phyloP scores from a whole-genome alignment of 2,113 vertebrate species.

The Dascyllus trimaculatus region DNA sequence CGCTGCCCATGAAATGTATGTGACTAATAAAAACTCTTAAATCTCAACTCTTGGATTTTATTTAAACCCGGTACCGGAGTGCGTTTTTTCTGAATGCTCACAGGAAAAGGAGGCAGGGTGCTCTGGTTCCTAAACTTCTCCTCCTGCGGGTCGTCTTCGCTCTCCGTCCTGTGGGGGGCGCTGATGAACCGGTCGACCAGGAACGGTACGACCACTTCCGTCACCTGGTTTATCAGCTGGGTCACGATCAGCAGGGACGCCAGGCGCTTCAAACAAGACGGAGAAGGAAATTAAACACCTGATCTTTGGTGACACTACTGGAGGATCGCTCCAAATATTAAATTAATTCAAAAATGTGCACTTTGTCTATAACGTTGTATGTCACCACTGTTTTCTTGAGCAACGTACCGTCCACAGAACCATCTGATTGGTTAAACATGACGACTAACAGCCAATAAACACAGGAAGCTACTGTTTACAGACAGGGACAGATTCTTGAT shows the following conservation, averaged over 20 bases:
- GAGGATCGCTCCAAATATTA: neutral
- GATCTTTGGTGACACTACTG: neutral
- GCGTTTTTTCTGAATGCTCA: conserved; percentile 52
- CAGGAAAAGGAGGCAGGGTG: conserved; percentile 80
- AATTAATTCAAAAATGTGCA: too few relatives aligned
- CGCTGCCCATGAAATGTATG: too few relatives aligned
- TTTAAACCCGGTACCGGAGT: neutral
- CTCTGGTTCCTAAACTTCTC: conserved; percentile 84
- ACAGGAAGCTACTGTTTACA: too few relatives aligned
- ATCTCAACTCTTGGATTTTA: neutral
- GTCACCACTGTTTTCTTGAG: too few relatives aligned
- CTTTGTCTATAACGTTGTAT: too few relatives aligned
- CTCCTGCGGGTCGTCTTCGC: conserved; percentile 82
- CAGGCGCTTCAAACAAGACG: conserved; percentile 74
- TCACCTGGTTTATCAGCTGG: conserved; percentile 86
- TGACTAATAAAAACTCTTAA: too few relatives aligned
- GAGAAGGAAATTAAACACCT: neutral
- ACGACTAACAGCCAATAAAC: too few relatives aligned
- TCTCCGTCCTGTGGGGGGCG: conserved; percentile 65
- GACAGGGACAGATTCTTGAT: too few relatives aligned
- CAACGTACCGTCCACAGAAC: too few relatives aligned
- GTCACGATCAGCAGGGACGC: conserved; percentile 84
- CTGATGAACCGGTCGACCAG: conserved; percentile 81
- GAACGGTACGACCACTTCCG: conserved; percentile 85
- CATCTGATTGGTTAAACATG: too few relatives aligned